phyloP scores from a whole-genome alignment of 2,113 vertebrate genomes.

The Ceuthmochares aereus region DNA sequence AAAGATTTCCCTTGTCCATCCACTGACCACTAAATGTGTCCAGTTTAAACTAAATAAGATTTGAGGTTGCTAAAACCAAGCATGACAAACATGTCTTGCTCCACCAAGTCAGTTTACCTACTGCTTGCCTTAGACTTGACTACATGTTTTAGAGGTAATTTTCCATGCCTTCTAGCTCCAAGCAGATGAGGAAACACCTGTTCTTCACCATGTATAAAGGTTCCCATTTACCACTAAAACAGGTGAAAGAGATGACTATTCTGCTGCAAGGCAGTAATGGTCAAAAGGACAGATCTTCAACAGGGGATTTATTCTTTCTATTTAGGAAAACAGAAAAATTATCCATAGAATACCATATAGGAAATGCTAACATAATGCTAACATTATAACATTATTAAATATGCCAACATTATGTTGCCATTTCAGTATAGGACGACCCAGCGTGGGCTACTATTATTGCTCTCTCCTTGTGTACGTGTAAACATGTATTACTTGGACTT shows the following conservation, averaged over 20 bases:
- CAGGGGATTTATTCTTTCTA: background rate
- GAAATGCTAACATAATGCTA: background rate
- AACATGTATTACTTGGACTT: background rate
- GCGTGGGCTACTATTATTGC: background rate
- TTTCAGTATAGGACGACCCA: background rate
- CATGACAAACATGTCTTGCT: background rate
- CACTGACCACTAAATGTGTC: background rate
- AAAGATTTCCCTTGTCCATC: background rate
- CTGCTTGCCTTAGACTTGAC: background rate
- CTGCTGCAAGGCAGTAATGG: background rate
- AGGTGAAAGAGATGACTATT: background rate
- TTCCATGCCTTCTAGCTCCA: background rate
- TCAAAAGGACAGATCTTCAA: background rate
- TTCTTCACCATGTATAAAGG: accelerated
- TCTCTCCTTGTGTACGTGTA: background rate
- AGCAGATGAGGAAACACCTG: background rate
- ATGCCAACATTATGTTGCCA: accelerated
- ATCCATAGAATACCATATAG: background rate
- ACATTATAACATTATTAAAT: background rate
- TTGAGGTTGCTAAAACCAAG: background rate
- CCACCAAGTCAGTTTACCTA: background rate
- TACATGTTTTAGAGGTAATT: background rate
- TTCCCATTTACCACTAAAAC: background rate
- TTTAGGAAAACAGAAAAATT: background rate
- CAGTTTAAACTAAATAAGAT: background rate